Base-by-base conservation (phyloP, 1,140 invertebrate species). In the Drosophila watanabei region DNA sequence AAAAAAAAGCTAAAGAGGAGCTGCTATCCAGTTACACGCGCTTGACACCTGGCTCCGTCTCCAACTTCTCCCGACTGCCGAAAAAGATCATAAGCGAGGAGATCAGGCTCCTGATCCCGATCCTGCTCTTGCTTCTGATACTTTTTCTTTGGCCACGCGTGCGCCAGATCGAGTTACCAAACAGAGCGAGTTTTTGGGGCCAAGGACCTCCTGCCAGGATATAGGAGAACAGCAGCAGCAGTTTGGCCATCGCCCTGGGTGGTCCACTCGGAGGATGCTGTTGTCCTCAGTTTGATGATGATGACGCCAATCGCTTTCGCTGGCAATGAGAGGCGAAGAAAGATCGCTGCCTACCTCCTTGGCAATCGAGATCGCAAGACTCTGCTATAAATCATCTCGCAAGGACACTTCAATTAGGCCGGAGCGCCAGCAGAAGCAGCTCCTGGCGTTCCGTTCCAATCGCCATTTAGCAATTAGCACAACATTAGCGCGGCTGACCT, bases 391-490 rank as follows among this genome's bases (percentile, higher is more conserved):
- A 82, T 85, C 73, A 69, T 58, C n/a, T 9, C 30, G 30, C 62
- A 73, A 82, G 87, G 82, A 81, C 81, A 82, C 66, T 90, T 85
- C 86, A 90, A 89, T 89, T 89, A 89, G 85, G 52, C 52, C 49
- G 57, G 24, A 89, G 86, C 85, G 85, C 86, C 85, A 11, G 18
- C 45, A 58, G 72, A 63, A 75, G 81, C 73, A 68, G 61, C 49
- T 64, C 61, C 61, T 54, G 61, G 32, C 48, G 35, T n/a, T 52
- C 28, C 28, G 43, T 79, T 82, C 66, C 71, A 75, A 80, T 76
- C 71, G 85, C 87, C 82, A 86, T 89, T n/a, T 89, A 90, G 79
- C 86, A 89, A 90, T 89, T 89, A 89, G 82, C 86, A 89, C 86
- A 89, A 82, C 82, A 90, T 91, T 89, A 91, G 69, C 70, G 82